Evolutionary conservation across 2,888 invertebrate genomes (phyloP).

Genomic region (Morpho helenor): DNA sequence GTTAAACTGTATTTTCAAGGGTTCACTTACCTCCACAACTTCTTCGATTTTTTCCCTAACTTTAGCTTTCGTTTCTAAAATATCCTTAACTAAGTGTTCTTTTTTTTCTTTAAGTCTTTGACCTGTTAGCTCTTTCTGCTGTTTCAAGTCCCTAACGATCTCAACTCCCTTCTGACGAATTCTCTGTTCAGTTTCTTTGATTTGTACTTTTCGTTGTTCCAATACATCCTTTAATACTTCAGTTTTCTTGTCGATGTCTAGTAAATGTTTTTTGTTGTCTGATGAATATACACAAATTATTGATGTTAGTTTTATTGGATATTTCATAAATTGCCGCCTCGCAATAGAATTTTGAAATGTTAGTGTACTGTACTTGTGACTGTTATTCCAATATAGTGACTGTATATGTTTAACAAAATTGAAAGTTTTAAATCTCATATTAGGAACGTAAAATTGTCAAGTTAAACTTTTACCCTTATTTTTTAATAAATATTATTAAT

Average conservation of each 20-base stretch:
- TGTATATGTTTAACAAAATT: slow-evolving; percentile 43
- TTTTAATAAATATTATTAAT: neutral
- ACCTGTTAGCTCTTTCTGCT: slow-evolving; percentile 64
- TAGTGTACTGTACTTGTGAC: slow-evolving; percentile 34
- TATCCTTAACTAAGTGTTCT: slow-evolving; percentile 83
- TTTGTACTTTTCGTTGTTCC: slow-evolving; percentile 80
- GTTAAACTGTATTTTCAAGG: too few relatives aligned
- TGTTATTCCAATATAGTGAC: slow-evolving; percentile 34
- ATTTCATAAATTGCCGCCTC: slow-evolving; percentile 33
- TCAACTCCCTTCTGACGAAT: slow-evolving; percentile 65
- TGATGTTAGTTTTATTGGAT: slow-evolving; percentile 37
- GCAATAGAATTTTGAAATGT: slow-evolving; percentile 28
- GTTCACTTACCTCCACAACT: slow-evolving; percentile 82
- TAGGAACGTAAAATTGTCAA: slow-evolving; percentile 7
- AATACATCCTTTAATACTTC: slow-evolving; percentile 78
- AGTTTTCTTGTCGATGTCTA: slow-evolving; percentile 66
- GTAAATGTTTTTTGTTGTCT: slow-evolving; percentile 58
- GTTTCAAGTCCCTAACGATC: slow-evolving; percentile 64
- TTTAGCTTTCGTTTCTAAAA: slow-evolving; percentile 84
- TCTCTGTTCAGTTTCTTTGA: slow-evolving; percentile 79
- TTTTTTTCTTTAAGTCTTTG: slow-evolving; percentile 77
- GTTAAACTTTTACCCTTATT: neutral
- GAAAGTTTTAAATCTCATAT: slow-evolving; percentile 49
- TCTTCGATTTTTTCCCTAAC: slow-evolving; percentile 86
- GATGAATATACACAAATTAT: slow-evolving; percentile 53